A percentile compares a stretch with the other conserved stretches of the same genome.
These are phyloP conservation scores for Macrotrachela quadricornifera DNA, from an alignment of 1,140 invertebrate genomes.

Conservation along the genomic window DNA sequence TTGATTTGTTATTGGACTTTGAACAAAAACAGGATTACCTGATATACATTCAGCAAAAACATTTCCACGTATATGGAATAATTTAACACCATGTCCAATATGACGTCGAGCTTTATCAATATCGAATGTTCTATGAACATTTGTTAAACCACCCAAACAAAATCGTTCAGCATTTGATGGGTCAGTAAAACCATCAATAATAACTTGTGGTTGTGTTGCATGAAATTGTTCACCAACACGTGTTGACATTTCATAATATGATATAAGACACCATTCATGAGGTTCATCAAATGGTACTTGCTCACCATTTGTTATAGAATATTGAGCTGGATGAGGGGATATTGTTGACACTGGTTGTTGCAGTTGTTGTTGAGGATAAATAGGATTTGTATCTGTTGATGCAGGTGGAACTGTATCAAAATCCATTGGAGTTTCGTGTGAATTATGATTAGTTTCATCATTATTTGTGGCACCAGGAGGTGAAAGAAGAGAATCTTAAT, in stretches of 20 bases:
- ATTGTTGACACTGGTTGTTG: too few relatives aligned
- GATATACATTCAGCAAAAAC: conserved; percentile 95
- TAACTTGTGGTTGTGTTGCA: neutral
- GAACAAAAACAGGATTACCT: conserved; percentile 92
- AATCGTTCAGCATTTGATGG: conserved; percentile 81
- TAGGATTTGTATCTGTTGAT: too few relatives aligned
- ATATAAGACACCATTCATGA: conserved; percentile 76
- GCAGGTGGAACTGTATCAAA: too few relatives aligned
- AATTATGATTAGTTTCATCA: too few relatives aligned
- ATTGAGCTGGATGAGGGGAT: too few relatives aligned
- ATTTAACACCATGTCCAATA: conserved; percentile 71
- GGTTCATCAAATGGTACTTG: conserved; percentile 1
- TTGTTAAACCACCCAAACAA: conserved; percentile 80
- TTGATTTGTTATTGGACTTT: conserved; percentile 95
- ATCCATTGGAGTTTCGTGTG: too few relatives aligned
- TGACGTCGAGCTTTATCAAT: conserved; percentile 81
- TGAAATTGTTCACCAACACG: conserved; percentile 34
- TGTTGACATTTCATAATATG: conserved; percentile 91
- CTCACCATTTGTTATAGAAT: too few relatives aligned
- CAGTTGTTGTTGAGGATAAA: too few relatives aligned
- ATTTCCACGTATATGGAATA: conserved; percentile 93
- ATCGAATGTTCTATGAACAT: conserved; percentile 77
- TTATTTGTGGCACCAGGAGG: too few relatives aligned
- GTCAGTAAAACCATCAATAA: conserved; percentile 34
- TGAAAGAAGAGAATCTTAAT: too few relatives aligned